Base-by-base conservation (phyloP, 2,888 invertebrate genomes). In the Trichopria drosophilae region DNA sequence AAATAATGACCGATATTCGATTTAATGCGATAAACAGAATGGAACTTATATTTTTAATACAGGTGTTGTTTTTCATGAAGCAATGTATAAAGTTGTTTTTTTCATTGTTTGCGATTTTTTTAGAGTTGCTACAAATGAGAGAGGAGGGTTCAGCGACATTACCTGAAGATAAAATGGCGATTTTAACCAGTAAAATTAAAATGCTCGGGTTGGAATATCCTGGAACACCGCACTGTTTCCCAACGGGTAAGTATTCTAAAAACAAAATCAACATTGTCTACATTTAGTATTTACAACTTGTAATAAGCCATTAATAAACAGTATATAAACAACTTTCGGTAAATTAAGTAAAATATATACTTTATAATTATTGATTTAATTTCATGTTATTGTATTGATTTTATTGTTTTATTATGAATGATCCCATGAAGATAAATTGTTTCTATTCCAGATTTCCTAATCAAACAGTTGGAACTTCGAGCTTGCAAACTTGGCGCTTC, bases 221-320 rank as follows among this genome's bases (percentile, higher is more conserved):
- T 15, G 83, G 85, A 56, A 88, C 91, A 0, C 88, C 89, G 12
- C 86, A 88, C 63, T 95, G 93, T 72, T 93, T 96, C 69, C 95
- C 95, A 2, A 77, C 92, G 32, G 84, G 87, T 91, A 76, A 81
- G 82, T 39, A 26, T 2, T n/a, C n/a, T n/a, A n/a, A n/a, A n/a
- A n/a, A n/a, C n/a, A n/a, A n/a, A n/a, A n/a, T n/a, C n/a, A n/a
- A n/a, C n/a, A n/a, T n/a, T n/a, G n/a, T n/a, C n/a, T n/a, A n/a
- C n/a, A n/a, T n/a, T n/a, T n/a, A n/a, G n/a, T n/a, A n/a, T n/a
- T n/a, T n/a, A n/a, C n/a, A n/a, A n/a, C n/a, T n/a, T n/a, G n/a
- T n/a, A n/a, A n/a, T n/a, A n/a, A n/a, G n/a, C n/a, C n/a, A n/a
- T n/a, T n/a, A n/a, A n/a, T n/a, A n/a, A n/a, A n/a, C n/a, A n/a